These are phyloP conservation scores for Hippoglossus hippoglossus DNA, from an alignment of 2,797 vertebrate species.

Conservation along the genomic window DNA sequence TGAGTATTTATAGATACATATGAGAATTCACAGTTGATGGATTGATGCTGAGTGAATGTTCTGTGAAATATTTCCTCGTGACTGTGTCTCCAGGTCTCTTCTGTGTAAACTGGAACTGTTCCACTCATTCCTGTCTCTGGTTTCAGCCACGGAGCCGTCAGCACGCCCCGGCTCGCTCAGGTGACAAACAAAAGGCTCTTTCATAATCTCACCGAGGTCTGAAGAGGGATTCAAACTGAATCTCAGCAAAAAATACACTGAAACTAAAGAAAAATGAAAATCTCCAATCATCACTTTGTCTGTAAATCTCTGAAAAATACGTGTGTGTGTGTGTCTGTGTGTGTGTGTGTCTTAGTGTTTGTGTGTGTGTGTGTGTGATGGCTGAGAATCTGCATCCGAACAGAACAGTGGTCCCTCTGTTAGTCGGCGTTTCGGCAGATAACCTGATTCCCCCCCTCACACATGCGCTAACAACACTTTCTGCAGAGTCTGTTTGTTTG, in stretches of 20 bases:
- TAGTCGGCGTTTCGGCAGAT: slow-evolving; percentile 36
- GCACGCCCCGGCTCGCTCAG: slow-evolving; percentile 88
- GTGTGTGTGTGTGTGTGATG: background rate
- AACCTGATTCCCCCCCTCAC: slow-evolving; percentile 35
- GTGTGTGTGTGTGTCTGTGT: slow-evolving; percentile 19
- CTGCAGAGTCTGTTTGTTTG: too few relatives aligned
- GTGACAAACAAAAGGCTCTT: slow-evolving; percentile 73
- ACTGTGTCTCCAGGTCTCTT: slow-evolving; percentile 83
- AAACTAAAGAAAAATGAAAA: too few relatives aligned
- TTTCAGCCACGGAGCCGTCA: slow-evolving; percentile 80
- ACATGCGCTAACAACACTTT: too few relatives aligned
- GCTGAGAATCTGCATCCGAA: background rate
- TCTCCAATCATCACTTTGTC: too few relatives aligned
- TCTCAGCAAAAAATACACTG: too few relatives aligned
- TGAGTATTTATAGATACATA: too few relatives aligned
- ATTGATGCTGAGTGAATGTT: too few relatives aligned
- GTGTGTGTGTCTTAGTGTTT: slow-evolving; percentile 22
- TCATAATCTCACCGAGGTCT: slow-evolving; percentile 2
- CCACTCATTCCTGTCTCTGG: slow-evolving; percentile 86
- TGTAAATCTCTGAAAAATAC: too few relatives aligned
- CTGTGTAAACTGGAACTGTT: slow-evolving; percentile 96
- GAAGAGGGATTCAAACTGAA: background rate
- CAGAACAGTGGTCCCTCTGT: slow-evolving; percentile 72
- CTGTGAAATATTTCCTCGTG: too few relatives aligned
- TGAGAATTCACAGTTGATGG: too few relatives aligned